Base-by-base conservation (phyloP, 2,113 vertebrate species). In the Glaucomys volans region DNA sequence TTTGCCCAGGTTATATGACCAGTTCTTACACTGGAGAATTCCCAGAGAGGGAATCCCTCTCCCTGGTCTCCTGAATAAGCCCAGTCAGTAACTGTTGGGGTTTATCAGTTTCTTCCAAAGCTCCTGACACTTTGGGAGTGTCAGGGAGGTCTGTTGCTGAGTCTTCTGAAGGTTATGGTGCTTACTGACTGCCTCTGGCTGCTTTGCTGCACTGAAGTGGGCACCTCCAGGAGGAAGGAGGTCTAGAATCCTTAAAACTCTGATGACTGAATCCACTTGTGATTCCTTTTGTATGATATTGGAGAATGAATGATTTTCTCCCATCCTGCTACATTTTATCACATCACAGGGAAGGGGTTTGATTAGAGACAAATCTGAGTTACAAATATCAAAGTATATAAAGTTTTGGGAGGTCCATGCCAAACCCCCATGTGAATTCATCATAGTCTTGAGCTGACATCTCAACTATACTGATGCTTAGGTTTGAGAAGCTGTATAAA, bases 171-270 rank as follows among this genome's bases (percentile, higher is more conserved):
- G 32, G 37, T 35, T 17, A 26, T 9, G 0, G 18, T 10, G 24
- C 32, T 85, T 81, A 9, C 14, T 11, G 4, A 14, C 47, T 30
- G 35, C 14, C 32, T 20, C 14, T 4, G 57, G 30, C 7, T 13
- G 6, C 22, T 32, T 0, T 28, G 2, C 30, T 0, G 0, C 12
- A 0, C 52, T 71, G 6, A 12, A 20, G 0, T 30, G 35, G 14
- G 59, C 6, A 1, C 10, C 20, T 74, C 57, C 30, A 64, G 37
- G 7, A 52, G 35, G 8, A 8, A 72, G 62, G 77, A 5, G 5
- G 2, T 13, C 54, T 12, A 1, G n/a, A 28, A 20, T 54, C 79
- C 77, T 42, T 69, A 17, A 85, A 80, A 77, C 1, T 3, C 59
- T 35, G 12, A 77, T 79, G 62, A 59, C 35, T 30, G 42, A 20